These are phyloP conservation scores for Nipponia nippon DNA, from an alignment of 2,113 vertebrate species.

Conservation along the genomic window DNA sequence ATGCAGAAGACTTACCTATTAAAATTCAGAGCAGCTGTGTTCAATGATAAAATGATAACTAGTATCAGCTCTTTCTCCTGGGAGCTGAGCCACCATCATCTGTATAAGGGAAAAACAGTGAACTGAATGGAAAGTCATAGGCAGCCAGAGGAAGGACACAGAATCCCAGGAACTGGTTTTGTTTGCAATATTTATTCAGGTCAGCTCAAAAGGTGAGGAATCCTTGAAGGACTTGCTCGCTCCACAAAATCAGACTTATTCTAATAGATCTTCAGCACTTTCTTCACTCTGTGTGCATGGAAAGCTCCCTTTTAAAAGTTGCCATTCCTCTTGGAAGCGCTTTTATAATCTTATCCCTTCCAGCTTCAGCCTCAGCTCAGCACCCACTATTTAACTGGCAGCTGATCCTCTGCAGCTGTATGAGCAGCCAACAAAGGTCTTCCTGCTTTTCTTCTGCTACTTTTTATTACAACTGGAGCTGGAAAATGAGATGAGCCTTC, in stretches of 20 bases:
- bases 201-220: neutral
- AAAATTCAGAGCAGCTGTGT: constrained; percentile 56
- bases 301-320: neutral
- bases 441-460: neutral
- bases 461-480: neutral
- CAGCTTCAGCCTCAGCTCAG: neutral
- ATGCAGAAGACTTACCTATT: constrained; percentile 25
- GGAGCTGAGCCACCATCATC: neutral
- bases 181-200: neutral
- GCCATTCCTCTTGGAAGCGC: neutral
- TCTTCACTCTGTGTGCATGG: neutral
- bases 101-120: neutral
- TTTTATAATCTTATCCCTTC: neutral
- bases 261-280: neutral
- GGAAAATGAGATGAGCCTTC: neutral
- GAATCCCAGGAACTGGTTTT: neutral
- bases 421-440: neutral
- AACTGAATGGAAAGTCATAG: neutral
- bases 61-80: neutral
- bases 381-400: neutral
- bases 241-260: neutral
- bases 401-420: neutral
- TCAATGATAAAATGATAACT: constrained; percentile 37
- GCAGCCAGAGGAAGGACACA: neutral
- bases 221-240: neutral